Conservation (phyloP, 2,888 invertebrate species). For the Falcaria lacertinaria region DNA sequence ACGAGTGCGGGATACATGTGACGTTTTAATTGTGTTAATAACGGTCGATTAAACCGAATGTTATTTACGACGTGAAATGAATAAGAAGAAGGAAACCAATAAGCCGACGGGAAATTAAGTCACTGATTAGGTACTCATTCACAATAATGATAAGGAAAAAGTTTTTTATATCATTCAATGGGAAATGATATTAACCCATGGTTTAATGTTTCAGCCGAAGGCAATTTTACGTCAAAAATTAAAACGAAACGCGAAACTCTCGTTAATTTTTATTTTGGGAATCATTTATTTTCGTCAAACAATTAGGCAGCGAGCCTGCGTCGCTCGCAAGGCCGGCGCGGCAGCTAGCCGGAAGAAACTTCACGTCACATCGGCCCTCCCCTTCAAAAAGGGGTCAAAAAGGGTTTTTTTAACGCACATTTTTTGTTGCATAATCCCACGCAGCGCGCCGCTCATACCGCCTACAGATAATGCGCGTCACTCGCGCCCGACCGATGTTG, state of each 20-base stretch:
- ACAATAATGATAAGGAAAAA: conserved; percentile 31
- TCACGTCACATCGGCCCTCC: conserved; percentile 58
- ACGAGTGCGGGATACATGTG: conserved; percentile 11
- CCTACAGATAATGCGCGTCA: conserved; percentile 44
- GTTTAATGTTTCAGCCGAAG: conserved; percentile 46
- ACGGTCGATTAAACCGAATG: neutral
- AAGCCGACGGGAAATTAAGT: conserved; percentile 21
- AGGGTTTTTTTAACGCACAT: conserved; percentile 61
- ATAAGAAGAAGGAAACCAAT: neutral
- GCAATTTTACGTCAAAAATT: conserved; percentile 61
- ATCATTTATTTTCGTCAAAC: conserved; percentile 78
- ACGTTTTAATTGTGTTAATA: conserved; percentile 8
- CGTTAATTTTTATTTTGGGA: conserved; percentile 74
- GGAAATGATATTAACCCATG: conserved; percentile 33
- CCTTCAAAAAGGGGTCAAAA: conserved; percentile 39
- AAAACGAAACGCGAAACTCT: conserved; percentile 69
- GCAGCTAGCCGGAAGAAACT: conserved; percentile 59
- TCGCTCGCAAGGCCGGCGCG: conserved; percentile 53
- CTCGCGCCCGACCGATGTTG: conserved; percentile 38
- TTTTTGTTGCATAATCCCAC: conserved; percentile 69
- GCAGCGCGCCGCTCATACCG: conserved; percentile 42
- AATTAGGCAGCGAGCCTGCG: conserved; percentile 64
- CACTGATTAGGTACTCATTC: conserved; percentile 15
- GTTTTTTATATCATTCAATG: conserved; percentile 32
- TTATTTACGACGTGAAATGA: neutral